A percentile compares a stretch with the other conserved stretches of the same genome.
These are phyloP conservation scores for Pyrochroa serraticornis DNA, from an alignment of 2,888 invertebrate species.

Conservation along the genomic window DNA sequence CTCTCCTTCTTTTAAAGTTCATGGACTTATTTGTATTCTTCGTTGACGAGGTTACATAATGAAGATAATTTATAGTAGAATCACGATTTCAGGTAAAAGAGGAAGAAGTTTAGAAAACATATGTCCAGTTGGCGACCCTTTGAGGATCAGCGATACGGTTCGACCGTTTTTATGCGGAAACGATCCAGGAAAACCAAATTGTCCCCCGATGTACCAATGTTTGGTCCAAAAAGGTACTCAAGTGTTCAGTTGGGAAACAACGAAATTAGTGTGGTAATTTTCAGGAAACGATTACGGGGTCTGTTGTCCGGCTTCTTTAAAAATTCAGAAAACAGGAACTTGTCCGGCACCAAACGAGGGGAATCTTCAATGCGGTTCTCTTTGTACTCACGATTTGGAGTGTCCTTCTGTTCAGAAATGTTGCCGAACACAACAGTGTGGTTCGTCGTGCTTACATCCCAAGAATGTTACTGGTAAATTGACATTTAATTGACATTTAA, in stretches of 20 bases:
- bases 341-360: slow-evolving; percentile 67
- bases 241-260: background rate
- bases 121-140: slow-evolving; percentile 77
- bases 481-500: slow-evolving; percentile 26
- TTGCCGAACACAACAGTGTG: slow-evolving; percentile 76
- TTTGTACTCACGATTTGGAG: slow-evolving; percentile 80
- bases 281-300: slow-evolving; percentile 84
- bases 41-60: slow-evolving; percentile 12
- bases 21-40: slow-evolving; percentile 24
- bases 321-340: slow-evolving; percentile 77
- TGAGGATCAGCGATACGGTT: slow-evolving; percentile 73
- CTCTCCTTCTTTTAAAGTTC: slow-evolving; percentile 28
- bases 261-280: slow-evolving; percentile 15
- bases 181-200: slow-evolving; percentile 80
- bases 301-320: slow-evolving; percentile 80
- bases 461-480: slow-evolving; percentile 71
- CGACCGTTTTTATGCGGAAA: slow-evolving; percentile 83
- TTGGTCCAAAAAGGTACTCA: slow-evolving; percentile 71
- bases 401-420: slow-evolving; percentile 84
- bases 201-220: slow-evolving; percentile 82
- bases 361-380: slow-evolving; percentile 64
- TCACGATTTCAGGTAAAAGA: slow-evolving; percentile 66
- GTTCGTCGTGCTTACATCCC: slow-evolving; percentile 75
- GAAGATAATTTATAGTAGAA: background rate
- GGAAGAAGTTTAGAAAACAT: slow-evolving; percentile 78